phyloP scores from a whole-genome alignment of 2,888 invertebrate genomes.

The Polylopha cassiicola region DNA sequence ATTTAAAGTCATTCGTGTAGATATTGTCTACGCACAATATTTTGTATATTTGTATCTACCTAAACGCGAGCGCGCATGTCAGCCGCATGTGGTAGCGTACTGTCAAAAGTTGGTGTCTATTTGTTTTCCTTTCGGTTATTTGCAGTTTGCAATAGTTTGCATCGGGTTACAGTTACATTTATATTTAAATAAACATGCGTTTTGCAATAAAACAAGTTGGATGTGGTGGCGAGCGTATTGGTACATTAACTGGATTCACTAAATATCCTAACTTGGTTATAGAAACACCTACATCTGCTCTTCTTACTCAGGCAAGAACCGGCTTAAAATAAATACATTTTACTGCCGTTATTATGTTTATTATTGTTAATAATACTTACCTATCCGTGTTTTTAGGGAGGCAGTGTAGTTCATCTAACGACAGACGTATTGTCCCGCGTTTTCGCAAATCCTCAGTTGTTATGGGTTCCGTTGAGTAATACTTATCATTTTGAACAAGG shows the following conservation, averaged over 20 bases:
- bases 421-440: conserved; percentile 84
- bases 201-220: conserved; percentile 79
- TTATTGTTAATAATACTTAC: conserved; percentile 10
- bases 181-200: conserved; percentile 73
- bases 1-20: too few species aligned
- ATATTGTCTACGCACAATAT: too few species aligned
- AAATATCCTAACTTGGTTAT: conserved; percentile 74
- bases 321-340: conserved; percentile 2
- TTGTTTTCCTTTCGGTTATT: too few species aligned
- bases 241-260: conserved; percentile 78
- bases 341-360: conserved; percentile 7
- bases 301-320: conserved; percentile 82
- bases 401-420: conserved; percentile 89
- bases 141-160: not conserved
- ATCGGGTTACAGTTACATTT: not conserved
- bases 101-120: too few species aligned
- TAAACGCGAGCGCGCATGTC: too few species aligned
- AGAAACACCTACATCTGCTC: conserved; percentile 85
- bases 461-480: conserved; percentile 85
- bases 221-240: conserved; percentile 81
- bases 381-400: conserved; percentile 76
- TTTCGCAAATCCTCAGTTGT: conserved; percentile 76
- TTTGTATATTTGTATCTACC: too few species aligned
- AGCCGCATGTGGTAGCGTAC: too few species aligned
- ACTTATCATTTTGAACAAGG: conserved; percentile 81